These are phyloP conservation scores for Adelosebastes latens DNA, from an alignment of 2,797 vertebrate genomes.

Conservation along the genomic window DNA sequence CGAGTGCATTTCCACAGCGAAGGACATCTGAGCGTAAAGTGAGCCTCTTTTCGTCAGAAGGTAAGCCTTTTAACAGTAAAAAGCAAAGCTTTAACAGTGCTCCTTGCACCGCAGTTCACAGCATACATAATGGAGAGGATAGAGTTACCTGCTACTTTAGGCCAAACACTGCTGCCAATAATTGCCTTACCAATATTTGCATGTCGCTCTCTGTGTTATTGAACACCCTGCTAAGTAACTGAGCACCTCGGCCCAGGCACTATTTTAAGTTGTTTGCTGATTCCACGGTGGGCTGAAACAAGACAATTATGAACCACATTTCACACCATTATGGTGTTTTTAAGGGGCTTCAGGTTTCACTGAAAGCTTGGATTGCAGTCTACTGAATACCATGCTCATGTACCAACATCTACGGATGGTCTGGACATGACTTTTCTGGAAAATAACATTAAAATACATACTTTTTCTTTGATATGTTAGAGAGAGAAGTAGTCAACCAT, in stretches of 20 bases:
- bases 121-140: conserved; percentile 82
- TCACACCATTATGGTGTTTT: conserved; percentile 73
- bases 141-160: conserved; percentile 83
- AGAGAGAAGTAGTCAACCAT: background rate
- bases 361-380: conserved; percentile 31
- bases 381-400: conserved; percentile 6
- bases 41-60: conserved; percentile 73
- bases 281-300: conserved; percentile 70
- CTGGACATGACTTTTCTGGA: conserved; percentile 1
- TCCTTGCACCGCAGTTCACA: conserved; percentile 73
- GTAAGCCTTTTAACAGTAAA: conserved; percentile 79
- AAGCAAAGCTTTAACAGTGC: conserved; percentile 69
- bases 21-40: conserved; percentile 77
- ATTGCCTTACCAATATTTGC: conserved; percentile 86
- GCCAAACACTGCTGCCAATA: conserved; percentile 81
- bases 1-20: conserved; percentile 72
- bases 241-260: conserved; percentile 56
- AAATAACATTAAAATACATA: background rate
- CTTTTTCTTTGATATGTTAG: background rate
- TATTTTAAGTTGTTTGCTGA: conserved; percentile 83
- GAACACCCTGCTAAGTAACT: conserved; percentile 82
- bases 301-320: conserved; percentile 79
- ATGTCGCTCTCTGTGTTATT: conserved; percentile 82
- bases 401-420: background rate
- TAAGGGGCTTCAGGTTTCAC: conserved; percentile 65